phyloP scores from a whole-genome alignment of 1,140 invertebrate genomes.

The Kradibia gibbosae region DNA sequence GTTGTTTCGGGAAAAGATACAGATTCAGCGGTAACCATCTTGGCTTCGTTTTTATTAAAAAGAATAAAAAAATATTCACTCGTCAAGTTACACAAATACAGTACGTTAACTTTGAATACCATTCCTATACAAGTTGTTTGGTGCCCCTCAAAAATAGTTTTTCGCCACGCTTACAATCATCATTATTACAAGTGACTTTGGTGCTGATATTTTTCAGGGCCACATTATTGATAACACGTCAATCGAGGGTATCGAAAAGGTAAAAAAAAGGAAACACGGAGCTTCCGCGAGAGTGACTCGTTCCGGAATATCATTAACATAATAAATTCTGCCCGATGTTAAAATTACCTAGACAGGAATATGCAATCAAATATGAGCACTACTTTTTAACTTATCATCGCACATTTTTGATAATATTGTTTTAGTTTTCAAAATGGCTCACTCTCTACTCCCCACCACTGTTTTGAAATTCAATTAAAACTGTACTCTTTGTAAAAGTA shows the following conservation, averaged over 20 bases:
- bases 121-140: conserved; percentile 24
- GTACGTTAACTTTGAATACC: conserved; percentile 19
- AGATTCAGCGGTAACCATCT: neutral
- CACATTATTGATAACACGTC: neutral
- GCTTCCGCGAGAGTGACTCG: neutral
- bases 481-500: neutral
- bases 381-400: neutral
- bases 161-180: neutral
- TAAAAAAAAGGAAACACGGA: neutral
- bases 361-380: neutral
- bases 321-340: neutral
- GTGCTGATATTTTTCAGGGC: neutral
- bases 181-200: neutral
- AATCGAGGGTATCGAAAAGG: neutral
- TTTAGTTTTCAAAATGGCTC: too few species aligned
- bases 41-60: conserved; percentile 3
- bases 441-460: neutral
- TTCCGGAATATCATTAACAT: neutral
- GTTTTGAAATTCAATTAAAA: neutral
- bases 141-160: conserved; percentile 20
- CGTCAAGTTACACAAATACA: conserved; percentile 17
- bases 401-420: neutral
- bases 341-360: conserved; percentile 8
- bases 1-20: conserved; percentile 1
- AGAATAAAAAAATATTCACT: conserved; percentile 22